Base-by-base conservation (phyloP, 2,888 invertebrate species). In the Cephus pygmeus region DNA sequence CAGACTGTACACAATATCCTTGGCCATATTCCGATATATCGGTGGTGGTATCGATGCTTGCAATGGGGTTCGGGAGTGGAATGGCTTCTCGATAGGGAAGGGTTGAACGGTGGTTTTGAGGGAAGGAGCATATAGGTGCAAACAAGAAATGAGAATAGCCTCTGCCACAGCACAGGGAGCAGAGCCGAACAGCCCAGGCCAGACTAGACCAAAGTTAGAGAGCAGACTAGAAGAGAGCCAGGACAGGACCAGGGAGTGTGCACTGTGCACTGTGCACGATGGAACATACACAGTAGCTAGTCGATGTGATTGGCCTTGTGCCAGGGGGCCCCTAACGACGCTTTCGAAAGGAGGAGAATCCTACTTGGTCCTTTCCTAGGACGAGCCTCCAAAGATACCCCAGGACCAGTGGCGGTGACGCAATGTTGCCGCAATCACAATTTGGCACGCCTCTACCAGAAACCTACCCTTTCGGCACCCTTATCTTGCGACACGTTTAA, bases 401-500 rank as follows among this genome's bases (percentile, higher is more conserved):
- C 83, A 79, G 84, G 86, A 87, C 87, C 88, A 85, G 86, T 86
- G 86, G 86, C 86, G 87, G 87, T 90, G 90, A 90, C 87, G 89
- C 88, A 90, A 90, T 88, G 89, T 90, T 90, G 89, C 89, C 88
- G 87, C 89, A 89, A 90, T 90, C 89, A 89, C 90, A 90, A 89
- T 89, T 89, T 89, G 90, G 87, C 89, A 89, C 89, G 85, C 85
- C 89, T 86, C 85, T 83, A 77, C 81, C 83, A 81, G 84, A 83
- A 82, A 85, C 85, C 84, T 82, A 80, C 80, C 80, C 84, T 78
- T 80, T 84, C 82, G 81, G 77, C 83, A 84, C 85, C 74, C 83
- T 84, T 83, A 71, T 71, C 31, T 71, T 71, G 71, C 71, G 31
- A 31, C 33, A 71, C 71, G 31, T 71, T 71, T 71, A 71, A 71